phyloP scores from a whole-genome alignment of 1,140 invertebrate genomes.

The Platorchestia sp. region DNA sequence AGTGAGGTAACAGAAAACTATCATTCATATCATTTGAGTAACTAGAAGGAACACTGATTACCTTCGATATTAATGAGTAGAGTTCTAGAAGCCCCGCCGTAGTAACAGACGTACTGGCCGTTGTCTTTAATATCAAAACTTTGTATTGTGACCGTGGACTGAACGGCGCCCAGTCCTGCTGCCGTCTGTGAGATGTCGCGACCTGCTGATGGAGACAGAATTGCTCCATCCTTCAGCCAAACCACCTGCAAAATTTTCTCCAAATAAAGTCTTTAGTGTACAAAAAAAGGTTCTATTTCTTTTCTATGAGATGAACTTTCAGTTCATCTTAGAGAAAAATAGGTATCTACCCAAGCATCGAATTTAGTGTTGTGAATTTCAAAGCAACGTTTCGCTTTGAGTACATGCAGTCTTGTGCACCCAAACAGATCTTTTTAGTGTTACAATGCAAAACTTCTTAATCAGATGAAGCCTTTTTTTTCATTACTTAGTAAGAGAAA shows the following conservation, averaged over 20 bases:
- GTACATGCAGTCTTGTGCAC: too few relatives aligned
- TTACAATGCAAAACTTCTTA: too few relatives aligned
- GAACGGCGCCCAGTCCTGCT: neutral
- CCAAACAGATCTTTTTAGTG: too few relatives aligned
- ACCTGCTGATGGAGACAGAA: neutral
- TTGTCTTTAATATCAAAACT: slow-evolving; percentile 8
- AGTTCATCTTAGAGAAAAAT: too few relatives aligned
- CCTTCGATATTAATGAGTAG: slow-evolving; percentile 34
- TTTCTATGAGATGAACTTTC: neutral
- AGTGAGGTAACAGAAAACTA: neutral
- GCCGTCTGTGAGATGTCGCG: neutral
- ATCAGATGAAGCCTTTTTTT: too few relatives aligned
- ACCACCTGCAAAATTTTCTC: slow-evolving; percentile 29
- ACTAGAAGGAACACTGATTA: neutral
- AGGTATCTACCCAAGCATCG: too few relatives aligned
- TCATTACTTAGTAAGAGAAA: too few relatives aligned
- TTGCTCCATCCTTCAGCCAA: slow-evolving; percentile 43
- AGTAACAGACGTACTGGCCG: slow-evolving; percentile 32
- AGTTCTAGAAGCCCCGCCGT: neutral
- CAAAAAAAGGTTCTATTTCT: neutral
- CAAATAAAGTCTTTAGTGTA: neutral
- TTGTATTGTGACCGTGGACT: neutral
- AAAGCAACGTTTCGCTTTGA: too few relatives aligned
- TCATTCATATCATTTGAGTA: neutral
- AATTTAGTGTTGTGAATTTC: too few relatives aligned